Conservation (phyloP, 2,888 invertebrate genomes). For the Habrosyne pyritoides region DNA sequence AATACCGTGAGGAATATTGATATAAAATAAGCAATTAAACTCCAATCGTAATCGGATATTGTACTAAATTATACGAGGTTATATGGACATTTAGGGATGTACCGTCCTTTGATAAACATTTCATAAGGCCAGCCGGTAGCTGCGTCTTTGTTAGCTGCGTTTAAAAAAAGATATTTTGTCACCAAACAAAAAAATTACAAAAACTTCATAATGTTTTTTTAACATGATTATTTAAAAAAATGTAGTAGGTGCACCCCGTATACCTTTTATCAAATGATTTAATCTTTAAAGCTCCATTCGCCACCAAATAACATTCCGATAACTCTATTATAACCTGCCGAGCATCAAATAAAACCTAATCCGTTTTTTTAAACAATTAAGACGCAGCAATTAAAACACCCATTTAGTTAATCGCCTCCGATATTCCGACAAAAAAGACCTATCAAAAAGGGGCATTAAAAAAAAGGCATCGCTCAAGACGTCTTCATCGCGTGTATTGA, state of each 20-base stretch:
- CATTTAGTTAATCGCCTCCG: slow-evolving; percentile 59
- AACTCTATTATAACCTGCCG: slow-evolving; percentile 1
- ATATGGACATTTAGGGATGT: not conserved
- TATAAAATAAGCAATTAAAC: not conserved
- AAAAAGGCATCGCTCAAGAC: slow-evolving; percentile 32
- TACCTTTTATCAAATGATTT: too few relatives aligned
- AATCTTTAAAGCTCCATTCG: not conserved
- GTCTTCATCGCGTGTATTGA: slow-evolving; percentile 45
- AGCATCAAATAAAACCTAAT: slow-evolving; percentile 42
- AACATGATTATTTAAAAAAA: too few relatives aligned
- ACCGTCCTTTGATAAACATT: not conserved
- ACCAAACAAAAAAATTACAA: too few relatives aligned
- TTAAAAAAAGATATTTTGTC: too few relatives aligned
- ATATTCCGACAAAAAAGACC: slow-evolving; percentile 44
- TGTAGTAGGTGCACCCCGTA: too few relatives aligned
- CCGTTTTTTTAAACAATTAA: slow-evolving; percentile 58
- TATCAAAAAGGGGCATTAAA: slow-evolving; percentile 35
- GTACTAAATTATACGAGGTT: slow-evolving; percentile 7
- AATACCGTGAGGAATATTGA: not conserved
- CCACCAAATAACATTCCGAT: not conserved
- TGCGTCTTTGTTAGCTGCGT: too few relatives aligned
- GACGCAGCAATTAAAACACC: slow-evolving; percentile 60
- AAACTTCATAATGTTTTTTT: too few relatives aligned
- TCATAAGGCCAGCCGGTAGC: too few relatives aligned
- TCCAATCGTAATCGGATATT: not conserved